Evolutionary conservation across 2,113 vertebrate genomes (phyloP).

Genomic region (Nibea albiflora): DNA sequence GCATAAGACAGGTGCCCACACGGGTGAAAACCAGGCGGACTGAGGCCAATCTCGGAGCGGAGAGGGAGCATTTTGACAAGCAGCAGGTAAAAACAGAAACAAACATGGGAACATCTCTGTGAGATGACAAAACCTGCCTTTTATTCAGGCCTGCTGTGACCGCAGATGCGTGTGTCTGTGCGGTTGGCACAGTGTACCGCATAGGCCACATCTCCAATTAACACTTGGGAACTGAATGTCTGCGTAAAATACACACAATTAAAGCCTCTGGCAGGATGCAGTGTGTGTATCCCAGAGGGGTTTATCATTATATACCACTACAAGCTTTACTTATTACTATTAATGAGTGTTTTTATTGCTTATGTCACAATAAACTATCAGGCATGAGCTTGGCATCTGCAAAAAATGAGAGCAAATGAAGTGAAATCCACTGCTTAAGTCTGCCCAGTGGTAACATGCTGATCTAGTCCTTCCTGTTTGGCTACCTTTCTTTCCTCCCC

Average conservation of each 20-base stretch:
- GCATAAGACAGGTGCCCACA: conserved; percentile 90
- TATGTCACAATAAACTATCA: background rate
- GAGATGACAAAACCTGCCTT: background rate
- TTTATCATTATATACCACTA: background rate
- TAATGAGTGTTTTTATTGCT: background rate
- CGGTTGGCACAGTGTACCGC: background rate
- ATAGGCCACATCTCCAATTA: conserved; percentile 48
- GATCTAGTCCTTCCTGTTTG: conserved; percentile 72
- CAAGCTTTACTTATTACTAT: background rate
- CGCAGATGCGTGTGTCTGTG: background rate
- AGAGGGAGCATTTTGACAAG: conserved; percentile 94
- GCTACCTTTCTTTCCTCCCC: conserved; percentile 29
- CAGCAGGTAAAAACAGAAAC: conserved; percentile 87
- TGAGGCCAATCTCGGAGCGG: conserved; percentile 90
- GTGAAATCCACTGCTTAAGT: background rate
- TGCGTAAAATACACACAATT: background rate
- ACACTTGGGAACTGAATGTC: background rate
- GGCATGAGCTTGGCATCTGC: too few species aligned
- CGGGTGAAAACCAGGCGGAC: conserved; percentile 88
- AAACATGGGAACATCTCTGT: background rate
- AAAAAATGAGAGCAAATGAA: too few species aligned
- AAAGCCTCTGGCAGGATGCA: background rate
- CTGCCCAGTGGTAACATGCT: conserved; percentile 21
- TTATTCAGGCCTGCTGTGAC: conserved; percentile 12
- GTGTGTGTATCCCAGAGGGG: background rate